Conservation (phyloP, 2,888 invertebrate genomes). For the Protodeltote pygarga region DNA sequence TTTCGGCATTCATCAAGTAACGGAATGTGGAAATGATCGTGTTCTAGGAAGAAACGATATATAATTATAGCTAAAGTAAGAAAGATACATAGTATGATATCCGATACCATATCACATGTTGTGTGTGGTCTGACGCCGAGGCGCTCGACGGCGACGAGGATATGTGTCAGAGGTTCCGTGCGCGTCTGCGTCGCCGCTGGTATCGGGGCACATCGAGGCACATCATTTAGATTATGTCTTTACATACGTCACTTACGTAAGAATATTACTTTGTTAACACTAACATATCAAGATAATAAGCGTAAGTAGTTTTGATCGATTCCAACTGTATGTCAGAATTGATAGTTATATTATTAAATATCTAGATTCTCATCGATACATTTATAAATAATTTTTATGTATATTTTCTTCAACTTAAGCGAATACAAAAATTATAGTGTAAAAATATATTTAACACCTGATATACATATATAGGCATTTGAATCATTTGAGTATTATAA, state of each 20-base stretch:
- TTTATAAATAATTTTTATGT: constrained; percentile 59
- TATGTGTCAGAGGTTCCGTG: constrained; percentile 16
- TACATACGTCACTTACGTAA: constrained; percentile 74
- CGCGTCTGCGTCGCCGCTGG: constrained; percentile 41
- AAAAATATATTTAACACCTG: constrained; percentile 71
- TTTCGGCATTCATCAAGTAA: constrained; percentile 64
- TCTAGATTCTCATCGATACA: constrained; percentile 58
- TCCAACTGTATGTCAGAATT: constrained; percentile 67
- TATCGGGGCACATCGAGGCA: constrained; percentile 77
- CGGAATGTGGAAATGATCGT: constrained; percentile 58
- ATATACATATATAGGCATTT: constrained; percentile 65
- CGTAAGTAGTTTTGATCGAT: constrained; percentile 78
- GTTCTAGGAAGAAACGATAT: constrained; percentile 73
- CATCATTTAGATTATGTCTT: constrained; percentile 74
- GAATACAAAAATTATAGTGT: constrained; percentile 68
- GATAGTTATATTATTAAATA: constrained; percentile 55
- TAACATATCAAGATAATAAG: constrained; percentile 85
- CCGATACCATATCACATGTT: constrained; percentile 69
- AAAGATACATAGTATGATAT: constrained; percentile 68
- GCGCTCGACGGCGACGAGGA: constrained; percentile 14
- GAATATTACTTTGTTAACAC: constrained; percentile 75
- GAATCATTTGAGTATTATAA: constrained; percentile 57
- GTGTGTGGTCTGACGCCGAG: constrained; percentile 12
- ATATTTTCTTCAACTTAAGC: constrained; percentile 57
- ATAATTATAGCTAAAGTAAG: constrained; percentile 63